Conservation (phyloP, 2,797 vertebrate species). For the Mallotus villosus region DNA sequence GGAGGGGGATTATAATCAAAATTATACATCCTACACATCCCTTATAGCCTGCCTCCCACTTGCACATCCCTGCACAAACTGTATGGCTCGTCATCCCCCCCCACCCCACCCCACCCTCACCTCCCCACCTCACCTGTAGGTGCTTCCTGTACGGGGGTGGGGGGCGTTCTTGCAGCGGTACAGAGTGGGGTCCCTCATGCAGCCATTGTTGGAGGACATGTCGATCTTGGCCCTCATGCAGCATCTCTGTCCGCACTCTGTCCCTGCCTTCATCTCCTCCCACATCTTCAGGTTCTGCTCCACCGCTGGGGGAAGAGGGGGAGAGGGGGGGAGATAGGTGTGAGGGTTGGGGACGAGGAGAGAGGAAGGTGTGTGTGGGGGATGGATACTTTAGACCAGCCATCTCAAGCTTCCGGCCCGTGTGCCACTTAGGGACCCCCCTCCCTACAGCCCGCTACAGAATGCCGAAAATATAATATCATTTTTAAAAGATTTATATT, state of each 20-base stretch:
- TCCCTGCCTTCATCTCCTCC: slow-evolving; percentile 94
- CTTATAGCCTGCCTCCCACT: too few relatives aligned
- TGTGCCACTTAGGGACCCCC: too few relatives aligned
- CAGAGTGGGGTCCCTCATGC: slow-evolving; percentile 93
- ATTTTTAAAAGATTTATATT: too few relatives aligned
- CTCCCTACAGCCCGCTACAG: too few relatives aligned
- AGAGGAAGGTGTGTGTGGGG: too few relatives aligned
- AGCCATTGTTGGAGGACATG: slow-evolving; percentile 98
- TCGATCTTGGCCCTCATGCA: slow-evolving; percentile 98
- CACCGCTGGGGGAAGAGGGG: slow-evolving; percentile 72
- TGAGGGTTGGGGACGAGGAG: too few relatives aligned
- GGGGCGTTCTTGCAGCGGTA: slow-evolving; percentile 94
- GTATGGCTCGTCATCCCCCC: too few relatives aligned
- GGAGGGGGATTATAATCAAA: background rate
- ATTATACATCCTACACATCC: too few relatives aligned
- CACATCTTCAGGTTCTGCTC: slow-evolving; percentile 95
- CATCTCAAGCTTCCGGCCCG: too few relatives aligned
- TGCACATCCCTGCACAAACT: too few relatives aligned
- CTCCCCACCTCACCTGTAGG: background rate
- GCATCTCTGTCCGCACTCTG: slow-evolving; percentile 86
- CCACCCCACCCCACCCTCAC: background rate
- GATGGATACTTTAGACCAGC: background rate
- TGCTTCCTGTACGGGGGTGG: slow-evolving; percentile 88
- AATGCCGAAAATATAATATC: too few relatives aligned
- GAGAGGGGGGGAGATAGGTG: background rate